A percentile compares a stretch with the other conserved stretches of the same genome.
Evolutionary conservation across 1,140 invertebrate genomes (phyloP).

Genomic region (Lasaia peninsularis): DNA sequence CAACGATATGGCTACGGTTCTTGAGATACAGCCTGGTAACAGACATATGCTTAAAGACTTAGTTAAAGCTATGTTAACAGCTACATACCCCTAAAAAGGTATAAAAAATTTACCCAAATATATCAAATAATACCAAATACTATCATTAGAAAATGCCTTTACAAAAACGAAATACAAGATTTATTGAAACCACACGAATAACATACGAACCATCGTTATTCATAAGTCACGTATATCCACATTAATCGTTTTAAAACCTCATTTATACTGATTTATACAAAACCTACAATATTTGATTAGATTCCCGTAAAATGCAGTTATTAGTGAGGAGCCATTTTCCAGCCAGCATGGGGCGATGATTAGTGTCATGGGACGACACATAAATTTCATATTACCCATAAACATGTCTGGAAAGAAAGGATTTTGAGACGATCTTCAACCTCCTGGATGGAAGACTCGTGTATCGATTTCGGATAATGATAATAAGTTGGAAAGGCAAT

Average conservation of each 20-base stretch:
- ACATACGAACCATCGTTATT: not conserved
- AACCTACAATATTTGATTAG: not conserved
- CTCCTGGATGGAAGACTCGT: not conserved
- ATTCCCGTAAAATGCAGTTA: not conserved
- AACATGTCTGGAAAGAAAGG: not conserved
- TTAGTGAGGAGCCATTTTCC: not conserved
- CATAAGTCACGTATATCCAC: not conserved
- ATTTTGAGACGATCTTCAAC: not conserved
- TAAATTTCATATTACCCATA: not conserved
- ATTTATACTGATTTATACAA: not conserved
- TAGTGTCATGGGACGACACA: not conserved
- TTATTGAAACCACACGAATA: too few relatives aligned
- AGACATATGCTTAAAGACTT: too few relatives aligned
- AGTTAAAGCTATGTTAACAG: too few relatives aligned
- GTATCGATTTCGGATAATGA: too few relatives aligned
- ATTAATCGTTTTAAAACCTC: not conserved
- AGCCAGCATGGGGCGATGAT: not conserved
- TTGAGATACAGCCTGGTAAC: too few relatives aligned
- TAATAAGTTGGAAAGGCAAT: too few relatives aligned
- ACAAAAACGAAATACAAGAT: too few relatives aligned
- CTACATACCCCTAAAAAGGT: too few relatives aligned
- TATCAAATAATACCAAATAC: too few relatives aligned
- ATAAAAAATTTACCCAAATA: too few relatives aligned
- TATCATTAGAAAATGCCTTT: too few relatives aligned
- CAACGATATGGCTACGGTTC: too few relatives aligned